A percentile compares a stretch with the other conserved stretches of the same genome.
These are phyloP conservation scores for Motacilla alba DNA, from an alignment of 2,113 vertebrate species.

Conservation along the genomic window DNA sequence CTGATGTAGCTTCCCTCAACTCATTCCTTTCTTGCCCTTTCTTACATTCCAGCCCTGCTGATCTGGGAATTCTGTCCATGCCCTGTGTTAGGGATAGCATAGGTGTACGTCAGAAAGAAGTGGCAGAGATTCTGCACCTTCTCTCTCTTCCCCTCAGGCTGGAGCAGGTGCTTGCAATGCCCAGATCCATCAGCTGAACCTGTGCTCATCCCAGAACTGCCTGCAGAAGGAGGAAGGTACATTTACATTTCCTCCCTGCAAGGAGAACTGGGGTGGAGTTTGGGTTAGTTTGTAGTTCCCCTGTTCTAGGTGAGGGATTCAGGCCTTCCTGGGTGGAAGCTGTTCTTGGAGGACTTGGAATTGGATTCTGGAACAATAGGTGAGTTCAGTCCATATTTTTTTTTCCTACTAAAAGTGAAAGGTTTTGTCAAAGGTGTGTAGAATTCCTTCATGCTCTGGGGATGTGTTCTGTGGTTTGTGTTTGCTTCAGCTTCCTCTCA, in stretches of 20 bases:
- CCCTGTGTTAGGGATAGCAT: too few relatives aligned
- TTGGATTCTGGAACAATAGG: background rate
- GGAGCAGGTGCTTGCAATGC: background rate
- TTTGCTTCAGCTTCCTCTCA: background rate
- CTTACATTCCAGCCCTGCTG: background rate
- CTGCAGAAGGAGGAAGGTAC: accelerated
- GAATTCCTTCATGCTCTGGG: background rate
- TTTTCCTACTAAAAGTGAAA: background rate
- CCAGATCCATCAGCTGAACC: background rate
- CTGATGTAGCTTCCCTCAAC: background rate
- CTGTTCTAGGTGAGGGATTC: background rate
- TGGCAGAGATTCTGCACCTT: background rate
- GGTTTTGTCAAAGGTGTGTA: background rate
- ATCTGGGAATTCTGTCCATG: background rate
- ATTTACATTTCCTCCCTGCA: background rate
- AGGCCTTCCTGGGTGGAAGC: background rate
- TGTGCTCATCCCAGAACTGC: background rate
- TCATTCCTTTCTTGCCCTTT: background rate
- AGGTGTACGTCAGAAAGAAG: background rate
- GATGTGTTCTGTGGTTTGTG: background rate
- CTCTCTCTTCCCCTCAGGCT: background rate
- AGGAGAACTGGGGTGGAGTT: background rate
- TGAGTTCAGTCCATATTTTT: background rate
- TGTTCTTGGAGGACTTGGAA: background rate
- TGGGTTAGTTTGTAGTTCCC: background rate